Percentiles rank a stretch among this genome's conserved stretches.
These are phyloP conservation scores for Rutpela maculata DNA, from an alignment of 2,888 invertebrate species.

Conservation along the genomic window DNA sequence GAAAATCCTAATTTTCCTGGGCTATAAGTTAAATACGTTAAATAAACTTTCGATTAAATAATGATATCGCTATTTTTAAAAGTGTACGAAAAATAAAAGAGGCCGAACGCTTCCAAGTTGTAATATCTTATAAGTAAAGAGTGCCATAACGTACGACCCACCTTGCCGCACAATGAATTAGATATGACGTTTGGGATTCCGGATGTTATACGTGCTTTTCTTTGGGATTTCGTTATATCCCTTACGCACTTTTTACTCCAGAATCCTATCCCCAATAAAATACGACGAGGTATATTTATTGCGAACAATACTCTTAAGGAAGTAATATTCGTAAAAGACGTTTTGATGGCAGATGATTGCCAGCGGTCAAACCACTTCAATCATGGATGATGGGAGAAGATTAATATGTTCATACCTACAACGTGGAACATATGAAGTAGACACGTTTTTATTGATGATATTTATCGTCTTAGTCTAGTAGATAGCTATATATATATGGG, in stretches of 20 bases:
- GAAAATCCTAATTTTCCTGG: too few relatives aligned
- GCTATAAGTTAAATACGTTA: too few relatives aligned
- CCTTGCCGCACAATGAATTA: conserved; percentile 20
- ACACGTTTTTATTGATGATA: too few relatives aligned
- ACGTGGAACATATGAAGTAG: too few relatives aligned
- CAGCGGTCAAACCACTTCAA: background rate
- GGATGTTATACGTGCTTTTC: conserved; percentile 6
- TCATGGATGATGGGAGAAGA: background rate
- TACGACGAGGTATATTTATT: conserved; percentile 12
- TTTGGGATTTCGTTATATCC: conserved; percentile 23
- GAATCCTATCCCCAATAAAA: conserved; percentile 11
- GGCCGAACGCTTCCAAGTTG: background rate
- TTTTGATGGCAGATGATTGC: background rate
- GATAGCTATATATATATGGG: too few relatives aligned
- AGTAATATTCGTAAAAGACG: conserved; percentile 2
- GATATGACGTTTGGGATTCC: conserved; percentile 22
- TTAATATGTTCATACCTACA: background rate
- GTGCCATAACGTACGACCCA: background rate
- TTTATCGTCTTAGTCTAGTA: too few relatives aligned
- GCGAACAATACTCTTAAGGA: conserved; percentile 14
- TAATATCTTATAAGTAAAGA: background rate
- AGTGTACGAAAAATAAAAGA: background rate
- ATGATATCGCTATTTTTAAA: background rate
- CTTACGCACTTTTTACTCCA: conserved; percentile 21
- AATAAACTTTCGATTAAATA: background rate